A percentile compares a stretch with the other conserved stretches of the same genome.
Evolutionary conservation across 2,797 vertebrate species (phyloP).

Genomic region (Telmatherina bonti): DNA sequence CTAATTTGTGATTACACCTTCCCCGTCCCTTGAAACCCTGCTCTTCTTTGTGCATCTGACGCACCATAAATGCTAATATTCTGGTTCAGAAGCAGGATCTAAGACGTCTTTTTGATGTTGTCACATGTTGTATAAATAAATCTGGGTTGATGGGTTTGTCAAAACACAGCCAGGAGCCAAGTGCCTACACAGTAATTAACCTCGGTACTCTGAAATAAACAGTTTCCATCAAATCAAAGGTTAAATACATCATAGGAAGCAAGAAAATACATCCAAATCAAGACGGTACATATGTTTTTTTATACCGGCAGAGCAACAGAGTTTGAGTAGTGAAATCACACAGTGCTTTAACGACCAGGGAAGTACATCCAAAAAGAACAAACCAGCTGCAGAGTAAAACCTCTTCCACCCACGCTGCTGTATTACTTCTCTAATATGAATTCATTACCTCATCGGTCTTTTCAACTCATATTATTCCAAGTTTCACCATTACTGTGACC

Average conservation of each 20-base stretch:
- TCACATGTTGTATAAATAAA: background rate
- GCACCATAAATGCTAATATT: background rate
- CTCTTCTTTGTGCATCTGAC: fast-evolving
- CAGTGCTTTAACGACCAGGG: background rate
- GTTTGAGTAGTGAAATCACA: background rate
- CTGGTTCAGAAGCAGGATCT: background rate
- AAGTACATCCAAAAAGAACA: background rate
- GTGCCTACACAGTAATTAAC: background rate
- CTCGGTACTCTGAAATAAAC: background rate
- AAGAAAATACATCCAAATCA: background rate
- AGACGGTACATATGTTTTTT: background rate
- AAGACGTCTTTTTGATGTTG: background rate
- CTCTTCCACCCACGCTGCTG: background rate
- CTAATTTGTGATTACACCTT: background rate
- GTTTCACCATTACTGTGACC: background rate
- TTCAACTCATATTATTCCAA: conserved; percentile 8
- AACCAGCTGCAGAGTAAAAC: no score
- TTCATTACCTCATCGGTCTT: background rate
- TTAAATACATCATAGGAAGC: background rate
- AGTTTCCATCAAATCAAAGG: background rate
- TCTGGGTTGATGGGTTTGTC: conserved; percentile 9
- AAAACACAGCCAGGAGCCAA: conserved; percentile 22
- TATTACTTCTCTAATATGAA: background rate
- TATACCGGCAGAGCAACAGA: background rate
- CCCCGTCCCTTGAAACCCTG: background rate